Percentiles rank a stretch among this genome's conserved stretches.
phyloP scores from a whole-genome alignment of 2,888 invertebrate genomes.

The Lasioglossum calceatum region DNA sequence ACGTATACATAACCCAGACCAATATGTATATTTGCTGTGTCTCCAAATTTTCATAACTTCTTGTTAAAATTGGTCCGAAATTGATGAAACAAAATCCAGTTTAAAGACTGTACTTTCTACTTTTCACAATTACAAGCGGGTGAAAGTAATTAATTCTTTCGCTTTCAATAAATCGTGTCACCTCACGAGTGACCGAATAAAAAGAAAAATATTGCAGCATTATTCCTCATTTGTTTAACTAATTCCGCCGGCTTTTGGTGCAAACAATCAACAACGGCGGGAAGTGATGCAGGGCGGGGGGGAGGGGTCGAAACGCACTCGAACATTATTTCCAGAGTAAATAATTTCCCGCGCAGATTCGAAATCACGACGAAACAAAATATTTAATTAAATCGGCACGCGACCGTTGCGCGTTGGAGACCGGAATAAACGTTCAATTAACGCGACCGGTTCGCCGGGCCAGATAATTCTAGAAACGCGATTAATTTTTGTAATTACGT shows the following conservation, averaged over 20 bases:
- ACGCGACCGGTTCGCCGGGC: slow-evolving; percentile 26
- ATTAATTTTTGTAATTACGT: slow-evolving; percentile 64
- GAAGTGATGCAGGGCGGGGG: too few species aligned
- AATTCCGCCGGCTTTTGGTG: neutral
- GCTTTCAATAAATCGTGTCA: neutral
- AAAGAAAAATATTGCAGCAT: neutral
- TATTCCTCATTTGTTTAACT: neutral
- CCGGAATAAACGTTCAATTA: slow-evolving; percentile 49
- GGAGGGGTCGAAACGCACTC: neutral
- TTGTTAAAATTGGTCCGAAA: too few species aligned
- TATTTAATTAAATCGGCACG: slow-evolving; percentile 46
- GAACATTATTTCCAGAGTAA: slow-evolving; percentile 1
- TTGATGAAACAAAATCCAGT: too few species aligned
- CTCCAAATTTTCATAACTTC: too few species aligned
- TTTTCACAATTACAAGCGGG: too few species aligned
- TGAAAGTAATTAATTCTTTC: too few species aligned
- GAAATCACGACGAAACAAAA: slow-evolving; percentile 7
- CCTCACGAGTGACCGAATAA: neutral
- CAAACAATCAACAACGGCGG: neutral
- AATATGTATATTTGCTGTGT: too few species aligned
- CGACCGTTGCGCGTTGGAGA: slow-evolving; percentile 15
- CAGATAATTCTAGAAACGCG: slow-evolving; percentile 55
- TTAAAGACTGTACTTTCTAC: too few species aligned
- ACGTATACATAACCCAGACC: neutral
- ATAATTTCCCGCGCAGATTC: slow-evolving; percentile 6